phyloP scores from a whole-genome alignment of 1,140 invertebrate genomes.

The Phenacoccus solenopsis region DNA sequence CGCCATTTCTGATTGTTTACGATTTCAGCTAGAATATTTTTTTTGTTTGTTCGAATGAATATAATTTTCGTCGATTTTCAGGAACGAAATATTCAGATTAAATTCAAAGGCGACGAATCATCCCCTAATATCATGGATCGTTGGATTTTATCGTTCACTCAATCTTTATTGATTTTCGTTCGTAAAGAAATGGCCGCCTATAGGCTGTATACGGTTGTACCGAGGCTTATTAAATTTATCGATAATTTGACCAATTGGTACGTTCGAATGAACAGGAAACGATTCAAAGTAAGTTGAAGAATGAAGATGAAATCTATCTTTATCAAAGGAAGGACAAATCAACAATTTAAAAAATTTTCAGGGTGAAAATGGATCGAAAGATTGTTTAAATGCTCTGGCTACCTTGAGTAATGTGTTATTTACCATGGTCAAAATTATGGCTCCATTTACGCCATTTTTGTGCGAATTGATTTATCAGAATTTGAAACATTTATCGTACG shows the following conservation, averaged over 20 bases:
- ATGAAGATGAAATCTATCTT: too few relatives aligned
- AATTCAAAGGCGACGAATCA: conserved; percentile 8
- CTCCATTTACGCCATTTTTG: conserved; percentile 94
- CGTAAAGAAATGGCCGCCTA: conserved; percentile 89
- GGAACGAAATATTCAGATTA: background rate
- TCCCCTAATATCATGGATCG: conserved; percentile 92
- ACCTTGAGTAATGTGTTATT: conserved; percentile 81
- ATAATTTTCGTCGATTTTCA: background rate
- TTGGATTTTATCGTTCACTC: conserved; percentile 95
- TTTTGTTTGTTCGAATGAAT: background rate
- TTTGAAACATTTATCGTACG: conserved; percentile 39
- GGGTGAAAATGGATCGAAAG: conserved; percentile 58
- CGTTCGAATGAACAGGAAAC: conserved; percentile 87
- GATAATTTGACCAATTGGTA: conserved; percentile 99
- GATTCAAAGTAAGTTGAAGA: conserved; percentile 34
- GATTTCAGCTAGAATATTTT: too few relatives aligned
- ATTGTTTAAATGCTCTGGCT: conserved; percentile 71
- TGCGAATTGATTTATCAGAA: conserved; percentile 94
- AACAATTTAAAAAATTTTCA: too few relatives aligned
- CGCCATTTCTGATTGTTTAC: too few relatives aligned
- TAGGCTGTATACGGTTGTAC: conserved; percentile 88
- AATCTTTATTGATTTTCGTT: conserved; percentile 75
- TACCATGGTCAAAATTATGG: conserved; percentile 82
- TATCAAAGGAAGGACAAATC: too few relatives aligned
- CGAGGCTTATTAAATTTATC: conserved; percentile 86